Conservation (phyloP, 2,888 invertebrate species). For the Himalopsyche japonica region DNA sequence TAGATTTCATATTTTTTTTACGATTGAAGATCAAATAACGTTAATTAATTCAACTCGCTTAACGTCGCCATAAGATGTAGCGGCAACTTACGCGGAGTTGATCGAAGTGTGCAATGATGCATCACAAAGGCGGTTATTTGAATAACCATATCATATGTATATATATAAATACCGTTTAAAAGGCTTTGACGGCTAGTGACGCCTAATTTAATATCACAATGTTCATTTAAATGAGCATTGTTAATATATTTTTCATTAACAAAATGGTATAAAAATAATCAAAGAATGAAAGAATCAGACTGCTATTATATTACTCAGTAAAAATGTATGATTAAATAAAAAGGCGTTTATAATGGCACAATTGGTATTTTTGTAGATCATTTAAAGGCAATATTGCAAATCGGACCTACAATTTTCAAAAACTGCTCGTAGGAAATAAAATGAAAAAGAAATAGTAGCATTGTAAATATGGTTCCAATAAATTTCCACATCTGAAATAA, state of each 20-base stretch:
- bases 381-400: too few relatives aligned
- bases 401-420: too few relatives aligned
- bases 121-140: background rate
- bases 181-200: background rate
- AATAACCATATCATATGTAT: background rate
- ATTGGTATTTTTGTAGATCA: too few relatives aligned
- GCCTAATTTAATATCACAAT: background rate
- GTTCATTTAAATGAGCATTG: background rate
- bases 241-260: background rate
- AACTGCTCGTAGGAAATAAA: too few relatives aligned
- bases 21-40: background rate
- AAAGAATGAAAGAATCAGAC: too few relatives aligned
- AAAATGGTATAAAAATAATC: too few relatives aligned
- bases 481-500: too few relatives aligned
- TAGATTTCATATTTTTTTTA: background rate
- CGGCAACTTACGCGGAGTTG: background rate
- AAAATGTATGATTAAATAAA: too few relatives aligned
- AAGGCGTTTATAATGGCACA: too few relatives aligned
- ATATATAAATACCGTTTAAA: background rate
- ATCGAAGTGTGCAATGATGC: background rate
- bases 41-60: background rate
- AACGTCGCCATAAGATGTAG: background rate
- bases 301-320: too few relatives aligned
- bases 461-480: too few relatives aligned
- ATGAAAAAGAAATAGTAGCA: too few relatives aligned